Evolutionary conservation across 1,140 invertebrate species (phyloP), one percentile per base, ranked within the genome.

Genomic region (Bradynema listronoti): DNA sequence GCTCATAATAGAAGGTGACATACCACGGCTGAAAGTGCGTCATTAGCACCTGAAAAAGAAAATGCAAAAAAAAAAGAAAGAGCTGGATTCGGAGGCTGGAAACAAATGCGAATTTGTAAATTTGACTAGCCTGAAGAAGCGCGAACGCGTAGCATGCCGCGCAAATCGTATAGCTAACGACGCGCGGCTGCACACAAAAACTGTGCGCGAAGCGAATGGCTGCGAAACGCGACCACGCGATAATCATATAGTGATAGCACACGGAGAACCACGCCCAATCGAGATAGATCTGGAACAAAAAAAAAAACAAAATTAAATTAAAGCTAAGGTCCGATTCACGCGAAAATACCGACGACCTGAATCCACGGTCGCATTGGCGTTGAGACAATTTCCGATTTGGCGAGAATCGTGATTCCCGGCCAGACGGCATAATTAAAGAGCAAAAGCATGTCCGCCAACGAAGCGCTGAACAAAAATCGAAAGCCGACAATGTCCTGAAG

Each of bases 11-110:
- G 63, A 73, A 73, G 33, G 67, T 67, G 4, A 75, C 72, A 46
- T 74, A 73, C 71, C 71, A 73, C 22, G 68, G 57, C 58, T 74
- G 71, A 51, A 73, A 73, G 49, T 73, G 71, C 4, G 71, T 73
- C 33, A 27, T 52, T 4, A 73, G 50, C 29, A 73, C 71, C 70
- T 72, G 29, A 52, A 63, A 65, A 29, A n/a, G 4, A 29, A 16
- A 61, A 45, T 71, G 19, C 11, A 1, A 16, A 2, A 46, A 55
- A 19, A 11, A 7, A 61, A 7, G 54, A 22, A 7, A 56, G 43
- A 7, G 27, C 2, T 58, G 36, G 16, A 58, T 16, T 11, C 5
- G n/a, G n/a, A n/a, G n/a, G n/a, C n/a, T n/a, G n/a, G n/a, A n/a
- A n/a, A n/a, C n/a, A n/a, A n/a, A n/a, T n/a, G n/a, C n/a, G n/a